phyloP scores from a whole-genome alignment of 2,888 invertebrate genomes.

The Ophraella communa region DNA sequence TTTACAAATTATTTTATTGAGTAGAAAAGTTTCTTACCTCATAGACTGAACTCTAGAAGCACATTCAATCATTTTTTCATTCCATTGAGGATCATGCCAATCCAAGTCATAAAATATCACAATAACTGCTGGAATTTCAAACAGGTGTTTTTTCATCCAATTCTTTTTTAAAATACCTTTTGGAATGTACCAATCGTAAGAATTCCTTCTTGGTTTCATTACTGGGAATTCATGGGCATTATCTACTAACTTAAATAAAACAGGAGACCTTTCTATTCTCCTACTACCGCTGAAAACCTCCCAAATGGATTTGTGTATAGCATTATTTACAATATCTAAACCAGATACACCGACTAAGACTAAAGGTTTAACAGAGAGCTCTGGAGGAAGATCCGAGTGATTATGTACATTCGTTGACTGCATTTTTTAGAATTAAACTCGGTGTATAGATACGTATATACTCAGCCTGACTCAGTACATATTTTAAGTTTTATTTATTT shows the following conservation, averaged over 20 bases:
- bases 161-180: constrained; percentile 92
- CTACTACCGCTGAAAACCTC: constrained; percentile 88
- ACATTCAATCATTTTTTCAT: constrained; percentile 93
- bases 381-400: constrained; percentile 71
- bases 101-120: constrained; percentile 96
- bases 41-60: constrained; percentile 86
- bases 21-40: constrained; percentile 60
- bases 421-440: constrained; percentile 20
- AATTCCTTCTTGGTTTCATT: constrained; percentile 83
- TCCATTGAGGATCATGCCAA: constrained; percentile 95
- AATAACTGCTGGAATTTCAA: constrained; percentile 88
- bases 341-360: constrained; percentile 90
- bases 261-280: constrained; percentile 79
- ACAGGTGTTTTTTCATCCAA: constrained; percentile 94
- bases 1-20: background rate
- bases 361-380: constrained; percentile 83
- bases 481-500: background rate
- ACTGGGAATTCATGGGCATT: constrained; percentile 88
- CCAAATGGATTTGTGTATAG: constrained; percentile 91
- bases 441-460: no score
- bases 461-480: background rate
- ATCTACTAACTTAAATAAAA: constrained; percentile 82
- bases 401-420: constrained; percentile 41
- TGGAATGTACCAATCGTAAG: constrained; percentile 95
- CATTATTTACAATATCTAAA: constrained; percentile 82